Evolutionary conservation across 2,888 invertebrate genomes (phyloP).

Genomic region (Cantharis flavilabris): DNA sequence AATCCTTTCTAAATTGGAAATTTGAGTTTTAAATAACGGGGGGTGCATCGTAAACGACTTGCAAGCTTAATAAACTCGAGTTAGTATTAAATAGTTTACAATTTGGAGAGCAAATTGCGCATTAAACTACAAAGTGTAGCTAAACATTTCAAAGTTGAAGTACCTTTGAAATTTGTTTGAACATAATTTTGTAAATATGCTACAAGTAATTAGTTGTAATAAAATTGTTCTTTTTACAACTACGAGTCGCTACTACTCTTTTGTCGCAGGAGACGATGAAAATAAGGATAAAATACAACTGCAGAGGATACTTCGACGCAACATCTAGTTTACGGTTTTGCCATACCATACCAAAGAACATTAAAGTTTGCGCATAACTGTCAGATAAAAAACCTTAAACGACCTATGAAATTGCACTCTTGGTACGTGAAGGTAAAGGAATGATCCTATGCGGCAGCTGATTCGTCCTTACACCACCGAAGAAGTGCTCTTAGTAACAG

Average conservation of each 20-base stretch:
- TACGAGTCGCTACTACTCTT: conserved; percentile 2
- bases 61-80: neutral
- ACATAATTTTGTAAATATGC: neutral
- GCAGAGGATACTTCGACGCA: conserved; percentile 24
- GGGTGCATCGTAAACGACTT: neutral
- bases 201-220: neutral
- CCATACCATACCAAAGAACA: conserved; percentile 34
- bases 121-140: neutral
- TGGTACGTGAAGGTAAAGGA: conserved; percentile 35
- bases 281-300: conserved; percentile 24
- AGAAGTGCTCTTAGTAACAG: conserved; percentile 24
- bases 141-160: neutral
- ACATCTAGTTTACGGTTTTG: conserved; percentile 30
- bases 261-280: conserved; percentile 23
- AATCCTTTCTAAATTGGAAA: neutral
- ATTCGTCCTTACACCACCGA: conserved; percentile 23
- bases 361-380: conserved; percentile 43
- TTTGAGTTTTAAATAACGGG: neutral
- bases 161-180: neutral
- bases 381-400: conserved; percentile 42
- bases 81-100: neutral
- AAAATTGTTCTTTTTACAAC: conserved; percentile 6
- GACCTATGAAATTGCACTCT: conserved; percentile 40
- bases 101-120: neutral
- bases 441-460: conserved; percentile 33